Evolutionary conservation across 2,113 vertebrate species (phyloP).

Genomic region (Origma solitaria): DNA sequence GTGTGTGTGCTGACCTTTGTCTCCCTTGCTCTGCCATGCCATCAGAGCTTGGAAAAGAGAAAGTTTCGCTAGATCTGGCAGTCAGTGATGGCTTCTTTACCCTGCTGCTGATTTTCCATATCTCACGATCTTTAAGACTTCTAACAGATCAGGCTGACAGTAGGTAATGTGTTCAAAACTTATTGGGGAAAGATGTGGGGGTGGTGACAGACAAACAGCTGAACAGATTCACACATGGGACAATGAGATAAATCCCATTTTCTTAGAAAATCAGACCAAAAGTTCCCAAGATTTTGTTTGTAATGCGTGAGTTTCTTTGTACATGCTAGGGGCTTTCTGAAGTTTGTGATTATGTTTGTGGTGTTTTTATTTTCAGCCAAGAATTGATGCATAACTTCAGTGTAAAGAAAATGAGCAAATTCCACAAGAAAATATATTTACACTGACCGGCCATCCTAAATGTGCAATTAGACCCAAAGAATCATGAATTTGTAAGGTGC

Average conservation of each 20-base stretch:
- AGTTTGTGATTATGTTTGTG: not conserved
- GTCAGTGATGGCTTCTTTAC: not conserved
- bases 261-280: not conserved
- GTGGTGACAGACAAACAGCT: not conserved
- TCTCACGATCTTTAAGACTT: not conserved
- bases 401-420: not conserved
- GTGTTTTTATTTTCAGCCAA: not conserved
- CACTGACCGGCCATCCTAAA: not conserved
- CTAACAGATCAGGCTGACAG: not conserved
- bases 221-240: not conserved
- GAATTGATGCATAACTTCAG: not conserved
- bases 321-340: not conserved
- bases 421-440: not conserved
- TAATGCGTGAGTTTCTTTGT: not conserved
- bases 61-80: not conserved
- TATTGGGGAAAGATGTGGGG: not conserved
- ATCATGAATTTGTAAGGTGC: not conserved
- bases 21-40: not conserved
- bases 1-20: rapidly evolving
- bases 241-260: not conserved
- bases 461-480: not conserved
- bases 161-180: not conserved
- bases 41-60: not conserved
- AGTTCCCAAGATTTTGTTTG: not conserved
- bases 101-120: not conserved